These are phyloP conservation scores for Rotaria sp. DNA, from an alignment of 2,888 invertebrate genomes.

Conservation along the genomic window DNA sequence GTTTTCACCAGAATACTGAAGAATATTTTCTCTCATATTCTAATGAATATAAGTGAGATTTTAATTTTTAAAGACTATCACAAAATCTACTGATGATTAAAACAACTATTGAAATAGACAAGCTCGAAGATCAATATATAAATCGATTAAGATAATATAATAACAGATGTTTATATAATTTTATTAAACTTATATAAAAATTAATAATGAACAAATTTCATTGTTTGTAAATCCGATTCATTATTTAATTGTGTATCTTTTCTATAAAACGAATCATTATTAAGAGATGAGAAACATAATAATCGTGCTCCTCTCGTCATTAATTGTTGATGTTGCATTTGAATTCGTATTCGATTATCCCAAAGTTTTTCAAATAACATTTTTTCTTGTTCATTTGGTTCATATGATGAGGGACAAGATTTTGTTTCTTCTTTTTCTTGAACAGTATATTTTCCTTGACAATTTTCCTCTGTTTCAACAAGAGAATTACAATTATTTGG, in stretches of 20 bases:
- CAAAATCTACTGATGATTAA: too few species aligned
- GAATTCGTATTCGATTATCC: not conserved
- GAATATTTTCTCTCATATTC: too few species aligned
- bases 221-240: not conserved
- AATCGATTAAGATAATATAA: too few species aligned
- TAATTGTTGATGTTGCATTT: slow-evolving; percentile 19
- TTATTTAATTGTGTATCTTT: not conserved
- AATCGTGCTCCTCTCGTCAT: not conserved
- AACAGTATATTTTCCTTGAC: not conserved
- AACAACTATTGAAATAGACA: too few species aligned
- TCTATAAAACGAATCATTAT: too few species aligned
- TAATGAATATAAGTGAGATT: too few species aligned
- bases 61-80: too few species aligned
- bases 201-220: not conserved
- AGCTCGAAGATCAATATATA: too few species aligned
- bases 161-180: not conserved
- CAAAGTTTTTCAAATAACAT: not conserved
- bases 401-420: not conserved
- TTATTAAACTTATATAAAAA: not conserved
- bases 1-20: too few species aligned
- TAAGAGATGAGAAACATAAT: not conserved
- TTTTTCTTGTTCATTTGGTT: not conserved
- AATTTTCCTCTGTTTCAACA: not conserved
- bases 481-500: not conserved
- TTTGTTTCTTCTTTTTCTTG: not conserved